These are phyloP conservation scores for Pygmarrhopalites habei DNA, from an alignment of 1,140 invertebrate genomes.

Conservation along the genomic window DNA sequence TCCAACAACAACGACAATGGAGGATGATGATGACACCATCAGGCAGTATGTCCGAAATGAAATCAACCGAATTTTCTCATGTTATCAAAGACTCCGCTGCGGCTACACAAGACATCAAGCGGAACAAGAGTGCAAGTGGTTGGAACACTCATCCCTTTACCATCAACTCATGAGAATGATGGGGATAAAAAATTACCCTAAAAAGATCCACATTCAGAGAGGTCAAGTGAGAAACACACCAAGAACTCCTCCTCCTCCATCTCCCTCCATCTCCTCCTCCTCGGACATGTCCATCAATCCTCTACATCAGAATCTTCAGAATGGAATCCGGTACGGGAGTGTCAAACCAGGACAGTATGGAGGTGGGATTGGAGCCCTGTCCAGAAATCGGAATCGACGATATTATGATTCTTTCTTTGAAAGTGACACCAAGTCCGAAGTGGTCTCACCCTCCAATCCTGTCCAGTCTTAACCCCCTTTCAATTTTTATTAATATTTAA, in stretches of 20 bases:
- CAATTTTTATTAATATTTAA: no score
- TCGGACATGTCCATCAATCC: conserved; percentile 1
- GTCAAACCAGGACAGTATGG: neutral
- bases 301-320: neutral
- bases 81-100: conserved; percentile 5
- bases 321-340: conserved; percentile 3
- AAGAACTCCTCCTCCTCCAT: neutral
- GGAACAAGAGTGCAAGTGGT: neutral
- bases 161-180: conserved; percentile 5
- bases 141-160: neutral
- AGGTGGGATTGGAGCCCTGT: neutral
- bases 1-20: no score
- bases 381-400: neutral
- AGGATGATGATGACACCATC: neutral
- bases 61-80: conserved; percentile 5
- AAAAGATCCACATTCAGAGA: neutral
- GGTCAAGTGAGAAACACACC: neutral
- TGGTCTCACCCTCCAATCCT: no score
- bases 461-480: no score
- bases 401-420: conserved; percentile 2
- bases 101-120: conserved; percentile 1
- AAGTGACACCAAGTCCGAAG: no score
- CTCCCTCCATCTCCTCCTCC: neutral
- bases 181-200: conserved; percentile 8
- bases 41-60: conserved; percentile 1